Evolutionary conservation across 2,888 invertebrate species (phyloP), one percentile per base, ranked within the genome.

Genomic region (Hipparchia semele): DNA sequence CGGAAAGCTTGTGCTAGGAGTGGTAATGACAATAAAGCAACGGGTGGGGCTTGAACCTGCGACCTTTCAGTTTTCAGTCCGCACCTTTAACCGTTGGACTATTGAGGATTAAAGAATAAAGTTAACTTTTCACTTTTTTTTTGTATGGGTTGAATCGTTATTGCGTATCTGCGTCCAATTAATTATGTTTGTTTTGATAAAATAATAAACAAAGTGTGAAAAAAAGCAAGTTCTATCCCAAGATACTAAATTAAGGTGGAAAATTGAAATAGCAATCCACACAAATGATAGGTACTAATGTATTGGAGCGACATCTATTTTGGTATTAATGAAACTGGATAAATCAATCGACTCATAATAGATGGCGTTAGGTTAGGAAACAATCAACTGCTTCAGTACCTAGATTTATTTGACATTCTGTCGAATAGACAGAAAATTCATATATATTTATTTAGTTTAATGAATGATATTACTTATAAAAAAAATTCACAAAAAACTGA

Each of bases 241-340:
- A 58, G 23, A 12, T 12, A 12, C 56, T 6, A 54, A 54, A 54
- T 12, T 58, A 58, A 2, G 2, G 7, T 2, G 13, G 2, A 0
- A 13, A 0, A 49, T 8, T 58, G 8, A 58, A 58, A 58, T 58
- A 58, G 58, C 23, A 8, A 13, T 23, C 3, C 8, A 6, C 39
- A 5, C 10, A 10, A 33, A 54, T 12, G 39, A 39, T 39, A 39
- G 39, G 5, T 39, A 39, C 39, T 39, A 39, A 23, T 33, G 59
- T 59, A 59, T 1, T 39, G 12, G 13, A 56, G 67, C 56, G 65
- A 65, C 65, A 65, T 65, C 65, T 65, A 33, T 65, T 6, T 53
- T 65, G 13, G 12, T 10, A 65, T 53, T 39, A 12, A 0, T 12
- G 51, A 53, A 65, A 53, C 65, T 7, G 8, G 6, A 12, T 53